Evolutionary conservation across 2,888 invertebrate genomes (phyloP), one percentile per base, ranked within the genome.

Genomic region (Ischnura elegans): DNA sequence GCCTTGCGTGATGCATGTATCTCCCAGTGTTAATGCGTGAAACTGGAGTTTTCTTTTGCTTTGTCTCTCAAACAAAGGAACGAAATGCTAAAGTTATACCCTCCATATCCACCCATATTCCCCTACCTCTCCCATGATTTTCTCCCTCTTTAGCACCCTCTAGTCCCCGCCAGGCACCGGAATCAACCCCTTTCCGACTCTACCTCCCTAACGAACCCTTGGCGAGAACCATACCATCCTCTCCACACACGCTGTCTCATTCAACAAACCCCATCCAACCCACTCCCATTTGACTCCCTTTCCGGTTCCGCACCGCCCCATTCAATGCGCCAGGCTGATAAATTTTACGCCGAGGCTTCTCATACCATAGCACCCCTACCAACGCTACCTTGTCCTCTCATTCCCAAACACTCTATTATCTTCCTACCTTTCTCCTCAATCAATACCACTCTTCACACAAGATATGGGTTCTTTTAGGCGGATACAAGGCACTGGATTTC

Each of bases 271-370:
- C 47, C 29, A n/a, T 29, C 47, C 25, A 25, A 29, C 47, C 87
- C 76, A 36, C 76, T 8, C 36, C 76, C 36, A 76, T 76, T 51
- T 42, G 25, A 47, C 87, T 43, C n/a, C 36, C 90, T 29, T 61
- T 76, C 76, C 76, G 76, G 76, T 76, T 76, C 36, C 76, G 36
- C 76, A 29, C 76, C 36, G 36, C 36, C 61, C 76, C 76, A 36
- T 76, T 29, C 76, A 55, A 87, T 55, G 51, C 61, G 61, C 90
- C 45, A 55, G 90, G 43, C 66, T 90, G 90, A 90, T 61, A 90
- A 90, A 90, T 90, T 90, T 45, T 36, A 42, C 61, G 25, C 55
- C 36, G 29, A 42, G 19, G 21, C 45, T 42, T 42, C 87, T n/a
- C 42, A 55, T 36, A 55, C 87, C 51, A 55, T 1, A 43, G 36